Base-by-base conservation (phyloP, 2,888 invertebrate genomes). In the Bombylius major region DNA sequence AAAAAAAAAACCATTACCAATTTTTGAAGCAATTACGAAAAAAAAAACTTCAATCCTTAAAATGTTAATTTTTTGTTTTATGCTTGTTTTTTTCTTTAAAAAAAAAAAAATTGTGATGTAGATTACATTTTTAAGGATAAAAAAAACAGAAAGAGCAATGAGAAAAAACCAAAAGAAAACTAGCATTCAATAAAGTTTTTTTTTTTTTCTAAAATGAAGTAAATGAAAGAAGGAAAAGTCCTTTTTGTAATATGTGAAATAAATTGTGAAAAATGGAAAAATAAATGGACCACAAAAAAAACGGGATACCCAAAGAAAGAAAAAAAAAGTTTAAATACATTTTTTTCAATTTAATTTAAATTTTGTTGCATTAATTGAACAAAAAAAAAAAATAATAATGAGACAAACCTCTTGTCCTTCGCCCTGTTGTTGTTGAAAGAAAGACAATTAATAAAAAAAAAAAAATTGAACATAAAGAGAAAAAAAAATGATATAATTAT, bases 331-430 rank as follows among this genome's bases (percentile, higher is more conserved):
- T 9, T 12, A 14, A 13, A 36, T 54, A 13, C 33, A 36, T 36
- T 36, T 36, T 36, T 36, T 9, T 36, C 9, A 36, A 8, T 36
- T 36, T 36, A 8, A 36, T 36, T 36, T 36, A 36, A 36, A 11
- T 42, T 11, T 11, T 42, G 8, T 42, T 42, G 45, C 14, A 14
- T 5, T 5, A 45, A 14, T 45, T 45, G 6, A 14, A 45, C 9
- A 44, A 55, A 59, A 62, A 59, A 60, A 58, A 59, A 64, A 64
- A 62, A 66, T 65, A 66, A 64, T 62, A 68, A 69, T 66, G 65
- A 72, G 78, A 80, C 80, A 73, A 80, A 80, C 80, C 80, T 80
- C 79, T 73, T 78, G 78, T 79, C 80, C 80, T 75, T 80, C 71
- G 55, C 55, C 55, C 55, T 55, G 50, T 55, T 50, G 39, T 42